phyloP scores from a whole-genome alignment of 2,888 invertebrate species.

The Antitype chi region DNA sequence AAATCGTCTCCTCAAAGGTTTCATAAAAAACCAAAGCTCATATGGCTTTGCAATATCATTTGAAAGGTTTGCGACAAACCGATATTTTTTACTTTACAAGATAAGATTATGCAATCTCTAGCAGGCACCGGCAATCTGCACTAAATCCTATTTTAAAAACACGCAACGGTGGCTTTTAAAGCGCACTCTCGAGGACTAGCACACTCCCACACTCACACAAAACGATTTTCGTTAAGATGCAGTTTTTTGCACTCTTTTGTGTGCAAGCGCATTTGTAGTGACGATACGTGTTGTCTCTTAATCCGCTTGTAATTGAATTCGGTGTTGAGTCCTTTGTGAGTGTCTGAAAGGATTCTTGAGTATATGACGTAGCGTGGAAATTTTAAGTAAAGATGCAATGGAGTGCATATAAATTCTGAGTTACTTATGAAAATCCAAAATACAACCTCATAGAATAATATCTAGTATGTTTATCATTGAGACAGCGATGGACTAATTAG shows the following conservation, averaged over 20 bases:
- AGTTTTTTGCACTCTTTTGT: slow-evolving; percentile 81
- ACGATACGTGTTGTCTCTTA: slow-evolving; percentile 80
- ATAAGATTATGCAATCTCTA: slow-evolving; percentile 84
- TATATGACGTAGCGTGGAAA: slow-evolving; percentile 23
- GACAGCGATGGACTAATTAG: slow-evolving; percentile 35
- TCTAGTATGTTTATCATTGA: not conserved
- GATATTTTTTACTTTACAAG: slow-evolving; percentile 78
- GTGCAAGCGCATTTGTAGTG: slow-evolving; percentile 74
- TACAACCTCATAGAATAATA: not conserved
- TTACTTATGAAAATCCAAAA: not conserved
- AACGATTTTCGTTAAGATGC: slow-evolving; percentile 79
- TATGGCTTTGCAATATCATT: slow-evolving; percentile 82
- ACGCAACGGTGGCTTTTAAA: slow-evolving; percentile 88
- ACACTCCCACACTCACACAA: slow-evolving; percentile 86
- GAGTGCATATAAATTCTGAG: not conserved
- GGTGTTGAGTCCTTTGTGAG: slow-evolving; percentile 67
- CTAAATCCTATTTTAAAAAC: slow-evolving; percentile 87
- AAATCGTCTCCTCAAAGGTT: slow-evolving; percentile 61
- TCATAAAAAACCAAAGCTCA: slow-evolving; percentile 72
- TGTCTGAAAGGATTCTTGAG: slow-evolving; percentile 60
- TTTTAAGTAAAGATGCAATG: slow-evolving; percentile 21
- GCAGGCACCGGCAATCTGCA: slow-evolving; percentile 81
- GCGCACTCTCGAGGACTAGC: slow-evolving; percentile 77
- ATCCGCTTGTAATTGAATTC: slow-evolving; percentile 83
- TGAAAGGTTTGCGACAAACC: slow-evolving; percentile 79